Conservation (phyloP, 2,888 invertebrate genomes). For the Aspidapion aeneum region DNA sequence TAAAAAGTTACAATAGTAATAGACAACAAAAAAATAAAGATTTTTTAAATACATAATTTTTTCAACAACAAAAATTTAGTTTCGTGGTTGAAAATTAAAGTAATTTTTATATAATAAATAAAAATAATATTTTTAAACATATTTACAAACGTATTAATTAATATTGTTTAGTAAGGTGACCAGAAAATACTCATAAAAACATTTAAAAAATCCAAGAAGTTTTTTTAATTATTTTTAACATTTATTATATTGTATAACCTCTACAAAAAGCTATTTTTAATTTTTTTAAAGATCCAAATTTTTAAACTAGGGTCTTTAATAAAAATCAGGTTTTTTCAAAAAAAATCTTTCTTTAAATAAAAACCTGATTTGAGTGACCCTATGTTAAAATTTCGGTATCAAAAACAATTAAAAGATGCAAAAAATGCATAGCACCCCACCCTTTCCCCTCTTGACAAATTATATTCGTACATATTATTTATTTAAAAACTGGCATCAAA, state of each 20-base stretch:
- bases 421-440: neutral
- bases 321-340: neutral
- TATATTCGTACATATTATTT: neutral
- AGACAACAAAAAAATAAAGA: neutral
- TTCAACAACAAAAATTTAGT: neutral
- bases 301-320: neutral
- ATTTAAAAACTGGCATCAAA: neutral
- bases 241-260: too few relatives aligned
- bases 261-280: neutral
- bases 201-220: neutral
- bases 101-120: neutral
- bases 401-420: too few relatives aligned
- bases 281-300: neutral
- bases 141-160: neutral
- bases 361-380: too few relatives aligned
- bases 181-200: neutral
- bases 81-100: neutral
- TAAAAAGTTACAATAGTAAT: neutral
- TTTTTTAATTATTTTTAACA: too few relatives aligned
- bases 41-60: neutral
- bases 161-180: neutral
- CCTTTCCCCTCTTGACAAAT: neutral
- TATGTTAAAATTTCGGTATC: too few relatives aligned
- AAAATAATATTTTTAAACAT: neutral
- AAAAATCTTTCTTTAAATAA: neutral